Evolutionary conservation across 2,888 invertebrate species (phyloP), one percentile per base, ranked within the genome.

Genomic region (Pteria penguin): DNA sequence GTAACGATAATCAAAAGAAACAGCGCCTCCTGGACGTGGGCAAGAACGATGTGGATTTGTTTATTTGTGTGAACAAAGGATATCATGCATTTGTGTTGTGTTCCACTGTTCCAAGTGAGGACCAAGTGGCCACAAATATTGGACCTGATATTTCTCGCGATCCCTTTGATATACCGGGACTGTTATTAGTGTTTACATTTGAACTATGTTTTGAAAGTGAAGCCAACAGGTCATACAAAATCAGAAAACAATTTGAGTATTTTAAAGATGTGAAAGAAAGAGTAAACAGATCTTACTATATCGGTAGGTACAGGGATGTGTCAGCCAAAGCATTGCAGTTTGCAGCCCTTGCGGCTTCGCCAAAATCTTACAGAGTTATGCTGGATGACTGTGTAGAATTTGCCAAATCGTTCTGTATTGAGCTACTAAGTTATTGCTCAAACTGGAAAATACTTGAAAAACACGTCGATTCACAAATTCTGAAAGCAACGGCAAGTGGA

Each of bases 321-420:
- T 26, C 52, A 11, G 32, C 68, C 4, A 36, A 31, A 3, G 82
- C 78, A 0, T 69, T 79, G 11, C 74, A 82, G 60, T 67, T 76
- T 22, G 74, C 81, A 2, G 78, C 74, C 4, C 58, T 80, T 18
- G 27, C 67, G 45, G 82, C 82, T 11, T 68, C 82, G 1, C 78
- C 79, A 32, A 58, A 73, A 24, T 61, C 72, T 26, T 82, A 80
- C 67, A 63, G 67, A 31, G 78, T 78, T 11, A 27, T 82, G 5
- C 69, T 82, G 18, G 63, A 82, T 14, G 79, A 82, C 62, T 82
- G 82, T 62, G 82, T 80, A 4, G 82, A 76, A 22, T 82, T 82
- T 58, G 71, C 78, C 1, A 82, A 80, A 58, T 73, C 67, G 29
- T 78, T 78, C 27, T 80, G 79, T 57, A 36, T 78, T 1, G 62